Evolutionary conservation across 2,888 invertebrate species (phyloP), one percentile per base, ranked within the genome.

Genomic region (Achlya flavicornis): DNA sequence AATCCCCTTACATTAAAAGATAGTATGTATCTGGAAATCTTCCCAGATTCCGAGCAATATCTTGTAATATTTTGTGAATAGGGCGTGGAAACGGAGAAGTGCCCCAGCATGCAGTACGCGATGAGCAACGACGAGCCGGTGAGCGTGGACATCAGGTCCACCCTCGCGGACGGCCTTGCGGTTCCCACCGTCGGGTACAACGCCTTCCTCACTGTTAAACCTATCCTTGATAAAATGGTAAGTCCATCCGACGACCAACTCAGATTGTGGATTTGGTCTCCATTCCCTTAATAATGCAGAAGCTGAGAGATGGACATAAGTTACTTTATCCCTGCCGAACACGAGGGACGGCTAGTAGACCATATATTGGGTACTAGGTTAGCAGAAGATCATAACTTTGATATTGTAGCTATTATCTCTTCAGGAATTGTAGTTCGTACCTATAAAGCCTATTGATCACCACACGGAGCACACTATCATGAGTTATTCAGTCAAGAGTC

Each of bases 11-110:
- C 26, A 26, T 26, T 26, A 26, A 26, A 26, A 43, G 43, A 43
- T 43, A 43, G 43, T 12, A 43, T 43, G 46, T 5, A 46, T n/a
- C 5, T 14, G 46, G 8, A 6, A 7, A 7, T 8, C 1, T 10
- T n/a, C 5, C n/a, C 46, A n/a, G n/a, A 35, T 6, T 35, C 35
- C 6, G 6, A 4, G 5, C n/a, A 10, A 0, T n/a, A 46, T n/a
- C 1, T 19, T 53, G 16, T 19, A 53, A 19, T 53, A 19, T 53
- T 62, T 62, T 64, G 64, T 69, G 65, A 71, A 0, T 82, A 97
- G 97, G 98, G 98, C 3, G 98, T 98, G 1, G 99, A 99, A 88
- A 97, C 98, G 0, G 98, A 98, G 81, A 96, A 97, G 75, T 98
- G 98, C 87, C 96, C 98, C 0, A 98, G 98, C 82, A 98, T 98